Evolutionary conservation across 2,888 invertebrate species (phyloP).

Genomic region (Lochmaea capreae): DNA sequence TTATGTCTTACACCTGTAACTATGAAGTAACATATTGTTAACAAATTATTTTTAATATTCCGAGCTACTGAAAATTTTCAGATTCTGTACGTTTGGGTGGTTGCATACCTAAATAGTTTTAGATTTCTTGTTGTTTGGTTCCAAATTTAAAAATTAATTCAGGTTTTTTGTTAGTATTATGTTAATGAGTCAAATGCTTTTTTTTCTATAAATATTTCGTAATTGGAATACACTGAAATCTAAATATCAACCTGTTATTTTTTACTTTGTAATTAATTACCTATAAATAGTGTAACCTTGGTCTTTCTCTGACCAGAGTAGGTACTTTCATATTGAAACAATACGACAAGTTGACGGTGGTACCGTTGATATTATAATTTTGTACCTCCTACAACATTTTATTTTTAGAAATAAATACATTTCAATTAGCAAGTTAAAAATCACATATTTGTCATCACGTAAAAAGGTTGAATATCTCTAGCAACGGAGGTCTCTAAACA

Average conservation of each 20-base stretch:
- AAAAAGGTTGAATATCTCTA: too few species aligned
- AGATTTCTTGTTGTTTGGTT: too few species aligned
- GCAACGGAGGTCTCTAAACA: background rate
- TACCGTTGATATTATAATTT: background rate
- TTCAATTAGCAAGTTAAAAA: too few species aligned
- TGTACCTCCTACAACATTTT: background rate
- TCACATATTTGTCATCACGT: too few species aligned
- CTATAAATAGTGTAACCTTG: background rate
- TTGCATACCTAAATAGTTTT: too few species aligned
- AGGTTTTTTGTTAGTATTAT: too few species aligned
- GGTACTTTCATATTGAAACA: background rate
- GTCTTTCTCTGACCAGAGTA: background rate
- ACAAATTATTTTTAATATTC: too few species aligned
- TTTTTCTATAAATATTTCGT: too few species aligned
- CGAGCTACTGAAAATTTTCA: too few species aligned
- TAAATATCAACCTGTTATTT: constrained; percentile 2
- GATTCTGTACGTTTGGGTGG: too few species aligned
- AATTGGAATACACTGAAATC: background rate
- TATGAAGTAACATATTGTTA: background rate
- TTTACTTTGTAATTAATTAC: background rate
- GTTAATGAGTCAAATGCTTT: too few species aligned
- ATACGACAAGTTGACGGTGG: background rate
- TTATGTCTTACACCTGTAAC: background rate
- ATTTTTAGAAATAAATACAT: background rate
- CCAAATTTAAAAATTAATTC: too few species aligned